Evolutionary conservation across 2,888 invertebrate species (phyloP), one percentile per base, ranked within the genome.

Genomic region (Nymphalis c-album): DNA sequence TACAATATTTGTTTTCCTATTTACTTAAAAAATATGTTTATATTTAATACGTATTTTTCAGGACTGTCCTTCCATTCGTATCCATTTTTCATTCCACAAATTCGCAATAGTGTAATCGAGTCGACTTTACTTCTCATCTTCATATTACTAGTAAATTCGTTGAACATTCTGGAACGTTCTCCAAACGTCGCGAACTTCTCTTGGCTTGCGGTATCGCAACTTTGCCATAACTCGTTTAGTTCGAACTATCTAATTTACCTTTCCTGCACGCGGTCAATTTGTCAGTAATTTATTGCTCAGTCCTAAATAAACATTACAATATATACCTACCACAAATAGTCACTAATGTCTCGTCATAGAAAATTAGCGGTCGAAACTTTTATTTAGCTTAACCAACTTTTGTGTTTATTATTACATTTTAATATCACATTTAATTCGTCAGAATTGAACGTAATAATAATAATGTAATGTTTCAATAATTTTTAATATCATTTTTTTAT

Each of bases 171-270:
- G 26, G 26, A 53, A 53, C 53, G 26, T 53, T 53, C 18, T 48
- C 53, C 10, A 53, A 53, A 26, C 53, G 22, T 53, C 53, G 22
- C 53, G 10, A 53, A 26, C 16, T 53, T 53, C 53, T 53, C 22
- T 45, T 51, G 62, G 68, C 64, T 64, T 53, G 17, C 46, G 45
- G 59, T 67, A 59, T 77, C 73, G 77, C 81, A 85, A 87, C 85
- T 87, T 84, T 77, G 77, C 82, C 81, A 83, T 88, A 89, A 88
- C 87, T 87, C 86, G 88, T 86, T 88, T 86, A 87, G 85, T 79
- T 82, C 80, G 80, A 80, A 81, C 85, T 84, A 80, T 80, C 85
- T 88, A 89, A 88, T 88, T 89, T 87, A 86, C 57, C 84, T 85
- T 83, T 81, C 84, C 78, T 80, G 82, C 80, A 81, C 81, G 82